Base-by-base conservation (phyloP, 2,888 invertebrate genomes). In the Meiosimyza decipiens region DNA sequence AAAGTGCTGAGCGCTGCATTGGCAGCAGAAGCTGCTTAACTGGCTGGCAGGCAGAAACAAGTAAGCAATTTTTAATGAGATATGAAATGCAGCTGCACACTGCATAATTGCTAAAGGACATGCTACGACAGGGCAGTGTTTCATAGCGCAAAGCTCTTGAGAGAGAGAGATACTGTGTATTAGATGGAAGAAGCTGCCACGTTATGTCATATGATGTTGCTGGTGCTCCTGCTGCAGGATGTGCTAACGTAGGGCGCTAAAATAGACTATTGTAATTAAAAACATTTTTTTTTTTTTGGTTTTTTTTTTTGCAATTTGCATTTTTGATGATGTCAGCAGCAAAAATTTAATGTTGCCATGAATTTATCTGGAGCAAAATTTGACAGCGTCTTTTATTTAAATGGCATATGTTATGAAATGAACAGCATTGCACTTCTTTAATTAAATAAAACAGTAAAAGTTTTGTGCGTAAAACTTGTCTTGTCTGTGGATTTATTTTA, bases 21-120 rank as follows among this genome's bases (percentile, higher is more conserved):
- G 62, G 62, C 70, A 40, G 40, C 40, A 40, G 4, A 40, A 40
- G 40, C 40, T 40, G 40, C 40, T 40, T 40, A 40, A 40, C 40
- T 40, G 40, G 9, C 40, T 9, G 40, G 40, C 40, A 40, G 40
- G 40, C 40, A 63, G 70, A 54, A 11, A 47, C 70, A 70, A 70
- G 70, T 70, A 70, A 70, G 70, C 70, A 70, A 63, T 70, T 70
- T 70, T 70, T 70, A 70, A 70, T 70, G 70, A 70, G 70, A 63
- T 70, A 70, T 63, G 70, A 70, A 70, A 70, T 70, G 54, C 62
- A 70, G 54, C 70, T 70, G 70, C 62, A 70, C 62, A 70, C 70
- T 70, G 70, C 62, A 70, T 70, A 70, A 70, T 70, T 70, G 70
- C 63, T 18, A 62, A 62, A 70, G 62, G 63, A 63, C 70, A 70